phyloP scores from a whole-genome alignment of 2,113 vertebrate genomes.

The Phaetusa simplex region DNA sequence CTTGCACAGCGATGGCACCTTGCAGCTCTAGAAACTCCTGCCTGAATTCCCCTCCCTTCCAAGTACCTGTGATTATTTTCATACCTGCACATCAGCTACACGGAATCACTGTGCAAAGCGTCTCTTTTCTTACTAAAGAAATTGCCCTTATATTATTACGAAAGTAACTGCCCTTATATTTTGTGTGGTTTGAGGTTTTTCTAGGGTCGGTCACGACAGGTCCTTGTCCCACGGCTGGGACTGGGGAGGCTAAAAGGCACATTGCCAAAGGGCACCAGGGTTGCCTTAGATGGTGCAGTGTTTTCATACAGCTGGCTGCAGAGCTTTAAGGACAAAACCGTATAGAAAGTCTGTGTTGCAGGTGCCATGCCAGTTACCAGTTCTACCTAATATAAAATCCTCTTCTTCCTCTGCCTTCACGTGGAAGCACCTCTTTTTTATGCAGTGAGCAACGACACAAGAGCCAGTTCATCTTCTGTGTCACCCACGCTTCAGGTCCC shows the following conservation, averaged over 20 bases:
- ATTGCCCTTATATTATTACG: not conserved
- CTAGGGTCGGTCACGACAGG: not conserved
- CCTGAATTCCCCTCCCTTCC: not conserved
- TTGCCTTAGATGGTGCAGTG: not conserved
- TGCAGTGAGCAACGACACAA: not conserved
- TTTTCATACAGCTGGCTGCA: not conserved
- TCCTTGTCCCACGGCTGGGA: not conserved
- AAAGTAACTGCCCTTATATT: not conserved
- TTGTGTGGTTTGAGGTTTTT: not conserved
- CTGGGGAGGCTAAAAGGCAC: not conserved
- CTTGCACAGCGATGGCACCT: not conserved
- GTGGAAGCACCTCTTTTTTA: not conserved
- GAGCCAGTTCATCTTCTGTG: not conserved
- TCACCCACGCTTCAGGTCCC: not conserved
- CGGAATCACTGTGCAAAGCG: fast-evolving
- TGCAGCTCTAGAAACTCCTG: not conserved
- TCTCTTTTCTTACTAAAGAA: not conserved
- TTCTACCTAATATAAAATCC: not conserved
- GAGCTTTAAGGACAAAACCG: not conserved
- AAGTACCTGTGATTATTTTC: not conserved
- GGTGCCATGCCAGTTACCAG: not conserved
- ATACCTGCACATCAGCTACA: not conserved
- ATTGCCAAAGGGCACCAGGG: not conserved
- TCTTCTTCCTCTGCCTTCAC: not conserved
- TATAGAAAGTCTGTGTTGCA: not conserved